Evolutionary conservation across 2,113 vertebrate species (phyloP), one percentile per base, ranked within the genome.

Genomic region (Platichthys flesus): DNA sequence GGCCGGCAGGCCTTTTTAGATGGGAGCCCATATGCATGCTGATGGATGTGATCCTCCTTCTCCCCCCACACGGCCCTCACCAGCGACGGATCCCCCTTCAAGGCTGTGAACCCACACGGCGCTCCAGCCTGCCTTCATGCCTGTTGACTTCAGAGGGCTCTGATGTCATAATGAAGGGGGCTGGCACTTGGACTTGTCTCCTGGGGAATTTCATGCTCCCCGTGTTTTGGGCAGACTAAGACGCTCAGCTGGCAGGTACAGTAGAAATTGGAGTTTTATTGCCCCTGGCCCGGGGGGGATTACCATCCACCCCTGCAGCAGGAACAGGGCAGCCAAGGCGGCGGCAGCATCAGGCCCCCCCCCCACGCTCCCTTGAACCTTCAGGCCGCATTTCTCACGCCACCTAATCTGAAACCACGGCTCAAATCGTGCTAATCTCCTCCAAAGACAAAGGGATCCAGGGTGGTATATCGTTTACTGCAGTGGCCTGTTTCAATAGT

Each of bases 191-290:
- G 93, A 94, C 89, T 91, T 77, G 79, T 78, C 90, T 91, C 86
- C 89, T 87, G 67, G 51, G 89, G 88, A 93, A 95, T 95, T 93
- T 93, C 93, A 95, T 88, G 93, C 92, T 92, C 87, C 85, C 80
- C 79, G 89, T 89, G 88, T 88, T 87, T 91, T 52, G 66, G 79
- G 87, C 84, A 56, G 82, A 54, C 85, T 74, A 73, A 89, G 88
- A 82, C 76, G 68, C 86, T 91, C 91, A 88, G 93, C 92, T 94
- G 94, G 93, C 91, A 95, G 94, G 93, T 95, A 94, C 89, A 92
- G 92, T 91, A 92, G 92, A 94, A 95, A 94, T 81, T 79, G 64
- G 88, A 92, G 90, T 93, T 94, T 94, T 95, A 94, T 93, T 92
- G 91, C 91, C 79, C 52, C 64, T 81, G 89, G 31, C 31, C 85